phyloP scores from a whole-genome alignment of 2,797 vertebrate species.

The Pseudocheirus occidentalis region DNA sequence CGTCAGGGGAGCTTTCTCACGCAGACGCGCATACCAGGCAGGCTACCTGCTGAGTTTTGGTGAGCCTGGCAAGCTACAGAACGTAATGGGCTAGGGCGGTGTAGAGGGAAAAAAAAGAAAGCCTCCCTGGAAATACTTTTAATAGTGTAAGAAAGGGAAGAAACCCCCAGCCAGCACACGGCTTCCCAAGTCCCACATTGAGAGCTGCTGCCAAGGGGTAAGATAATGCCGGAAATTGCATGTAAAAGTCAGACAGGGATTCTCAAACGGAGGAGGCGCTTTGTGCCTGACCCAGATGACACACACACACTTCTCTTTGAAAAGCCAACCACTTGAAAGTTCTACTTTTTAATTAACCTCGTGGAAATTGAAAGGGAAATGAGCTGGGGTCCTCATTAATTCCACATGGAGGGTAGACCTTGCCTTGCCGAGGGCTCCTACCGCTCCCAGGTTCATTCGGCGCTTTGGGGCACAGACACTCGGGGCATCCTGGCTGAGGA shows the following conservation, averaged over 20 bases:
- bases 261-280: slow-evolving; percentile 80
- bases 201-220: slow-evolving; percentile 83
- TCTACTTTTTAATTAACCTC: slow-evolving; percentile 85
- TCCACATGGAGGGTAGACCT: slow-evolving; percentile 80
- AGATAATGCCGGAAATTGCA: slow-evolving; percentile 86
- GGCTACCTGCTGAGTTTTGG: slow-evolving; percentile 88
- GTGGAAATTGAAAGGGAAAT: slow-evolving; percentile 84
- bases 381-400: slow-evolving; percentile 82
- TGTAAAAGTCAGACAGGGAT: slow-evolving; percentile 83
- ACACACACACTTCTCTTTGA: slow-evolving; percentile 80
- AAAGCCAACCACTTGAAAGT: slow-evolving; percentile 83
- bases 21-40: slow-evolving; percentile 86
- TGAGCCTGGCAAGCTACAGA: slow-evolving; percentile 85
- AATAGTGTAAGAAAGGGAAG: slow-evolving; percentile 72
- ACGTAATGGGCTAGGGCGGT: slow-evolving; percentile 84
- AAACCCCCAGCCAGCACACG: slow-evolving; percentile 53
- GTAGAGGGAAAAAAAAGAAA: slow-evolving; percentile 80
- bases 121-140: slow-evolving; percentile 85
- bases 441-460: slow-evolving; percentile 28
- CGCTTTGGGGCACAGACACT: slow-evolving; percentile 1
- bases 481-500: not conserved
- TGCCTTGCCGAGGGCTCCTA: slow-evolving; percentile 71
- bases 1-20: slow-evolving; percentile 86
- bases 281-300: slow-evolving; percentile 81
- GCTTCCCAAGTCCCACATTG: slow-evolving; percentile 84